Evolutionary conservation across 1,140 invertebrate genomes (phyloP).

Genomic region (Diuraphis noxia): DNA sequence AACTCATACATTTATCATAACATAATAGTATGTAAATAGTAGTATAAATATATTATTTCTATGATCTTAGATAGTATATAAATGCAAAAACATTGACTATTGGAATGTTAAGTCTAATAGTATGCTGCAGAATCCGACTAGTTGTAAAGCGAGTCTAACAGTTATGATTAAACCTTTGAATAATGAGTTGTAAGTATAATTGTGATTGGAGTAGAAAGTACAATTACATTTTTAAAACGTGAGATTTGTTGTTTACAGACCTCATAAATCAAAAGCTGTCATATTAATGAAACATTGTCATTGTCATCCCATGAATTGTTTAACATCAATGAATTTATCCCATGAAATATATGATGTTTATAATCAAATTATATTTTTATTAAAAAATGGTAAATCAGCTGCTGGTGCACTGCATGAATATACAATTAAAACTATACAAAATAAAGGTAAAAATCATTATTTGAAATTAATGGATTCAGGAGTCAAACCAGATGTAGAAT

Average conservation of each 20-base stretch:
- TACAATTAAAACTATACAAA: background rate
- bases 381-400: background rate
- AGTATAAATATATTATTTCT: background rate
- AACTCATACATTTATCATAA: background rate
- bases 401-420: background rate
- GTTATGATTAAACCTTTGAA: background rate
- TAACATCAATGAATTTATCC: background rate
- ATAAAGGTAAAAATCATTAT: background rate
- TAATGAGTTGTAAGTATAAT: background rate
- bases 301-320: constrained; percentile 15
- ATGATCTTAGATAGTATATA: background rate
- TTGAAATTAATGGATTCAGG: background rate
- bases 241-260: background rate
- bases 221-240: background rate
- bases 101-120: background rate
- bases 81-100: background rate
- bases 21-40: background rate
- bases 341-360: background rate
- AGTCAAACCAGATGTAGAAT: constrained; percentile 10
- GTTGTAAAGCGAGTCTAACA: background rate
- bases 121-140: background rate
- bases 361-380: background rate
- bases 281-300: constrained; percentile 11
- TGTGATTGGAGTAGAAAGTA: background rate
- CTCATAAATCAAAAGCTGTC: background rate